These are phyloP conservation scores for Hylaeus volcanicus DNA, from an alignment of 1,140 invertebrate genomes.

Conservation along the genomic window DNA sequence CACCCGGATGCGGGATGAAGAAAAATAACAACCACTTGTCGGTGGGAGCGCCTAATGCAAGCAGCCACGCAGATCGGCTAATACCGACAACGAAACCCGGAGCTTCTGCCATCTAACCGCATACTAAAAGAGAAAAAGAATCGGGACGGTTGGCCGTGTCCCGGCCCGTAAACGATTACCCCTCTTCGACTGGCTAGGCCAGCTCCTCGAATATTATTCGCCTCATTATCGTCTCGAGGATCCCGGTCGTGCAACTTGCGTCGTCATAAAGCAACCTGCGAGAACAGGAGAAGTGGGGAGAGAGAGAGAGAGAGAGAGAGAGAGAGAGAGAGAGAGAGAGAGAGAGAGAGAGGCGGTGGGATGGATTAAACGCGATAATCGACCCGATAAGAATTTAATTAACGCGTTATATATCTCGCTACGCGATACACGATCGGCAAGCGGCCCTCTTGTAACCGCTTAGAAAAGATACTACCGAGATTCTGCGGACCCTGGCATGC, in stretches of 20 bases:
- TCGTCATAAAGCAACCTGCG: conserved; percentile 48
- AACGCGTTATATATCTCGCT: conserved; percentile 58
- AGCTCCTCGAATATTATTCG: conserved; percentile 14
- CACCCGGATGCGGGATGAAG: background rate
- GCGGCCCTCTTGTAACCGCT: conserved; percentile 26
- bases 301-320: no score
- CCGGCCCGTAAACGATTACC: conserved; percentile 1
- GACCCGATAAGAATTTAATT: conserved; percentile 67
- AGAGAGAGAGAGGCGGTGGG: background rate
- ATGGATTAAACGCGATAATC: conserved; percentile 61
- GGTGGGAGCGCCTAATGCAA: background rate
- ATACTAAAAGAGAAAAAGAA: background rate
- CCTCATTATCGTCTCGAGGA: background rate
- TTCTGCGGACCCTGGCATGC: conserved; percentile 33
- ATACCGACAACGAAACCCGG: background rate
- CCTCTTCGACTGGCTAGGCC: background rate
- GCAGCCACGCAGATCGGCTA: background rate
- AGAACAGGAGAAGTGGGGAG: no score
- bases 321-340: no score
- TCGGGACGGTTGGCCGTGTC: background rate
- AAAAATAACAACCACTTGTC: background rate
- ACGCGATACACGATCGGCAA: conserved; percentile 21
- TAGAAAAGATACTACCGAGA: conserved; percentile 54
- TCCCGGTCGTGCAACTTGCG: conserved; percentile 28
- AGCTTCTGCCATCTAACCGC: background rate